Evolutionary conservation across 2,888 invertebrate genomes (phyloP).

Genomic region (Theretra japonica): DNA sequence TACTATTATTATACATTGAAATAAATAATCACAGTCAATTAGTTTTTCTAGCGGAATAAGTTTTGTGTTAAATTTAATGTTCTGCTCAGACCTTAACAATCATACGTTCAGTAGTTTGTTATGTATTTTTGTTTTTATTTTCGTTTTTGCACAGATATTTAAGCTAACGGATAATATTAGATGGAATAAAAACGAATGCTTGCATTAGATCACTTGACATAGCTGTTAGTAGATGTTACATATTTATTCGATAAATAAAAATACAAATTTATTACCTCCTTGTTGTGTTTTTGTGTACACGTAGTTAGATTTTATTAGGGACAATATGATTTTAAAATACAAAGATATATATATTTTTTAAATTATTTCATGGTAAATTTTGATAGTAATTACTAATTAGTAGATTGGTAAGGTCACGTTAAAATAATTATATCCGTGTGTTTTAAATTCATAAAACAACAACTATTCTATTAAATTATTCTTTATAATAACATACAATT

Average conservation of each 20-base stretch:
- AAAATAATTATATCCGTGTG: too few relatives aligned
- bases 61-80: neutral
- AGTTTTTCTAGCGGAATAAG: too few relatives aligned
- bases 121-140: conserved; percentile 44
- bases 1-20: too few relatives aligned
- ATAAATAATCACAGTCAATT: too few relatives aligned
- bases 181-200: conserved; percentile 6
- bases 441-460: too few relatives aligned
- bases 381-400: too few relatives aligned
- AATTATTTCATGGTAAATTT: too few relatives aligned
- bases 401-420: too few relatives aligned
- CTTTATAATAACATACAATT: neutral
- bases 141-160: conserved; percentile 1
- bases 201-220: conserved; percentile 53
- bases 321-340: neutral
- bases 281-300: conserved; percentile 48
- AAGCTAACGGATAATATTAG: neutral
- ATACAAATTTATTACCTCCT: conserved; percentile 45
- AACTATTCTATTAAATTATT: neutral
- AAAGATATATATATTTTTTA: neutral
- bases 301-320: conserved; percentile 28
- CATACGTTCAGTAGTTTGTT: conserved; percentile 31
- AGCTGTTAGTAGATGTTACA: conserved; percentile 62
- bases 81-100: too few relatives aligned
- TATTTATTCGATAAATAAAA: conserved; percentile 62